phyloP scores from a whole-genome alignment of 2,113 vertebrate species.

The Gallinago media region DNA sequence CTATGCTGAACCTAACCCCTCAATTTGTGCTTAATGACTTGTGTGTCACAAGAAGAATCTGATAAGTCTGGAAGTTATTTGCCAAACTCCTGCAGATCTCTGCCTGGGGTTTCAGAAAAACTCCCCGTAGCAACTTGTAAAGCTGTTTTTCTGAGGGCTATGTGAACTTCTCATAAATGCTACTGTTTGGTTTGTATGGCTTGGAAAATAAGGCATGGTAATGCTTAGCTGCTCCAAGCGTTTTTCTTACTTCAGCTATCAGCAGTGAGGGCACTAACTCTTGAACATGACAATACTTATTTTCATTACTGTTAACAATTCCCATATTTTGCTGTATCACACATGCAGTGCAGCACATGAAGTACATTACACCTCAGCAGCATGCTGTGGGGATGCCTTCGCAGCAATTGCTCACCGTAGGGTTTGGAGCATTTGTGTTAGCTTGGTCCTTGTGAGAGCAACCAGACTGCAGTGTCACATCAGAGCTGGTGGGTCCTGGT shows the following conservation, averaged over 20 bases:
- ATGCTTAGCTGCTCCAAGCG: not conserved
- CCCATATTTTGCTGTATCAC: not conserved
- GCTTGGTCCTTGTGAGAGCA: not conserved
- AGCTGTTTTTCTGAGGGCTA: not conserved
- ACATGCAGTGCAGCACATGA: not conserved
- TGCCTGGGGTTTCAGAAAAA: not conserved
- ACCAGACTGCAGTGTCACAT: not conserved
- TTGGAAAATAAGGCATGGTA: not conserved
- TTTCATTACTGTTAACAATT: not conserved
- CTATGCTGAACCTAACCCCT: not conserved
- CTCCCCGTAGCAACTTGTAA: not conserved
- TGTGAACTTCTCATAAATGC: not conserved
- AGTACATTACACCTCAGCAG: not conserved
- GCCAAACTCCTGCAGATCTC: not conserved
- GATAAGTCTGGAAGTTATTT: not conserved
- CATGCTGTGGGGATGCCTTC: not conserved
- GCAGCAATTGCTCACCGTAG: not conserved
- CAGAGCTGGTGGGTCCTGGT: not conserved
- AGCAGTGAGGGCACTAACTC: not conserved
- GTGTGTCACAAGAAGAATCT: not conserved
- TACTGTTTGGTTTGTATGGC: not conserved
- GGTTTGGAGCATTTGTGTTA: not conserved
- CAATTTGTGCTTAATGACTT: constrained; percentile 1
- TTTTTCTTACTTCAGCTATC: not conserved
- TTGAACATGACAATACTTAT: not conserved